These are phyloP conservation scores for Echeneis naucrates DNA, from an alignment of 2,797 vertebrate species.

Conservation along the genomic window DNA sequence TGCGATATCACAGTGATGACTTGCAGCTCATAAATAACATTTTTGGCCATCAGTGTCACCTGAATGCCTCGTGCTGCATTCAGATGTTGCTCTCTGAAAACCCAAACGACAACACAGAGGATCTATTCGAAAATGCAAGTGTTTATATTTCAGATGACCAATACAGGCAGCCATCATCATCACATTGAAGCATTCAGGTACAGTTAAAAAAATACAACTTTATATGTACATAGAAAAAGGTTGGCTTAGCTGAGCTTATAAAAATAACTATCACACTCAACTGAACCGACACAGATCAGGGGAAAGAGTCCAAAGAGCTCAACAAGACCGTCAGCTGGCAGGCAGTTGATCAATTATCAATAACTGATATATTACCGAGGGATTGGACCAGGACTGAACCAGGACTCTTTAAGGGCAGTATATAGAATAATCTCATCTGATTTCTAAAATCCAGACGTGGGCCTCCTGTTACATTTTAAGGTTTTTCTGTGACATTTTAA, in stretches of 20 bases:
- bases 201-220: conserved; percentile 82
- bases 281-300: conserved; percentile 20
- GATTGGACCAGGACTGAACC: neutral
- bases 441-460: too few relatives aligned
- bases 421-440: neutral
- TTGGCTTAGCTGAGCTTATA: conserved; percentile 64
- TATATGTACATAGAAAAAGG: conserved; percentile 81
- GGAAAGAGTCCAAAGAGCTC: neutral
- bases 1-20: neutral
- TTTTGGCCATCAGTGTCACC: neutral
- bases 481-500: too few relatives aligned
- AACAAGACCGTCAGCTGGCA: neutral
- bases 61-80: neutral
- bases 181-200: conserved; percentile 56
- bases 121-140: conserved; percentile 45
- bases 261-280: conserved; percentile 68
- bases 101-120: conserved; percentile 10
- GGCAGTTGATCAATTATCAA: neutral
- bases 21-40: neutral
- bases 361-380: neutral
- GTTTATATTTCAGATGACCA: conserved; percentile 67
- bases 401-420: neutral
- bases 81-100: neutral
- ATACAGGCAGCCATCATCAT: conserved; percentile 54
- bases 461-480: too few relatives aligned